Base-by-base conservation (phyloP, 1,140 invertebrate genomes). In the Carposina sasakii region DNA sequence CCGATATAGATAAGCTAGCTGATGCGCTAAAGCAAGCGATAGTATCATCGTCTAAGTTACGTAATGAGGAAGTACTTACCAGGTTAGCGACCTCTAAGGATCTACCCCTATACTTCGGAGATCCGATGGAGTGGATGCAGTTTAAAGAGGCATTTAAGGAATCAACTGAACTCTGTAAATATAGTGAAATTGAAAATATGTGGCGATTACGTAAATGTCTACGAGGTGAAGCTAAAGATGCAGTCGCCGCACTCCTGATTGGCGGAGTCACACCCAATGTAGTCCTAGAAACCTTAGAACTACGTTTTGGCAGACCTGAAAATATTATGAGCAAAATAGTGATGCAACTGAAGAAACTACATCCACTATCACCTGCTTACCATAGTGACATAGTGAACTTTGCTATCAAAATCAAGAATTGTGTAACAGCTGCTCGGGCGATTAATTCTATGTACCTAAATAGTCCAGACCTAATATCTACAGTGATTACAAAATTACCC, bases 121-220 rank as follows among this genome's bases (percentile, higher is more conserved):
- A 48, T n/a, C 44, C 43, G 19, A 23, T 52, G 31, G 49, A 48
- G 3, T 57, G 54, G 49, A 34, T 45, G 2, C 10, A 31, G 3
- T 56, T 52, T 52, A 52, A 42, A 3, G 20, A 33, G 2, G 34
- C 26, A 1, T 57, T 23, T 15, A 24, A 57, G 17, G 24, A 24
- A 19, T 50, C 41, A n/a, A 54, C 46, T 20, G 10, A 24, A 5
- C 6, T 48, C 23, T 48, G 39, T 17, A 48, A 46, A 12, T 58
- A 39, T 23, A 19, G 37, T n/a, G 30, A 49, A 20, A 43, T 26
- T 16, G 47, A 49, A 42, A 54, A 54, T 13, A 4, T 45, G 1
- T 34, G 53, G 21, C 22, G 47, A 21, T 21, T 58, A 4, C 51
- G 39, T 17, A 22, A 19, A 12, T 31, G 45, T n/a, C 40, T 53